Evolutionary conservation across 2,888 invertebrate genomes (phyloP).

Genomic region (Hanleya hanleyi): DNA sequence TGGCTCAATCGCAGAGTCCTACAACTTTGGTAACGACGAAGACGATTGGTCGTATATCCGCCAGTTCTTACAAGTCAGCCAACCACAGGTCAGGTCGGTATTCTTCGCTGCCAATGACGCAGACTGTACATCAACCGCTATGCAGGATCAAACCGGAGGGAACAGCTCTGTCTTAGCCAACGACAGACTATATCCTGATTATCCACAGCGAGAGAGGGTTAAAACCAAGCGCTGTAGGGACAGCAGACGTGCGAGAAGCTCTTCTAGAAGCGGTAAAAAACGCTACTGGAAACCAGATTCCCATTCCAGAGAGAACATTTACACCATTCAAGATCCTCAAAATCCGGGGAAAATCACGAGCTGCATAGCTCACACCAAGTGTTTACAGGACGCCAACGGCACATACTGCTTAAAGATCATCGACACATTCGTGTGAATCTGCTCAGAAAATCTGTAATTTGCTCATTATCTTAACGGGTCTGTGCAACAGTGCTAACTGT

Average conservation of each 20-base stretch:
- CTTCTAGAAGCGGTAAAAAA: neutral
- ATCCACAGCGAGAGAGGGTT: neutral
- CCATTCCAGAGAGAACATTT: neutral
- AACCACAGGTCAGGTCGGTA: neutral
- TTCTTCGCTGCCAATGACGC: neutral
- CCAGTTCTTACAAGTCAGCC: neutral
- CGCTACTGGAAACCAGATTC: too few species aligned
- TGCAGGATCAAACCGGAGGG: too few species aligned
- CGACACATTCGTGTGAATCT: neutral
- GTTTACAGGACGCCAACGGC: neutral
- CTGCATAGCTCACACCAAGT: neutral
- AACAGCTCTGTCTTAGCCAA: neutral
- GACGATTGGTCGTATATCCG: conserved; percentile 29
- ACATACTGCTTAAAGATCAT: neutral
- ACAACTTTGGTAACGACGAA: conserved; percentile 52
- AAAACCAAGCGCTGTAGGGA: neutral
- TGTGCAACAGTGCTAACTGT: too few species aligned
- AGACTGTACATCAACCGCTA: too few species aligned
- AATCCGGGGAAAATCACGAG: neutral
- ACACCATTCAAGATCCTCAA: neutral
- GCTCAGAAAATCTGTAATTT: too few species aligned
- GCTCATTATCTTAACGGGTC: too few species aligned
- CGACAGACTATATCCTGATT: neutral
- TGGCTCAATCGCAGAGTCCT: conserved; percentile 57
- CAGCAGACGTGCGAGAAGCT: neutral